These are phyloP conservation scores for Hiodon tergisus DNA, from an alignment of 2,113 vertebrate species.

Conservation along the genomic window DNA sequence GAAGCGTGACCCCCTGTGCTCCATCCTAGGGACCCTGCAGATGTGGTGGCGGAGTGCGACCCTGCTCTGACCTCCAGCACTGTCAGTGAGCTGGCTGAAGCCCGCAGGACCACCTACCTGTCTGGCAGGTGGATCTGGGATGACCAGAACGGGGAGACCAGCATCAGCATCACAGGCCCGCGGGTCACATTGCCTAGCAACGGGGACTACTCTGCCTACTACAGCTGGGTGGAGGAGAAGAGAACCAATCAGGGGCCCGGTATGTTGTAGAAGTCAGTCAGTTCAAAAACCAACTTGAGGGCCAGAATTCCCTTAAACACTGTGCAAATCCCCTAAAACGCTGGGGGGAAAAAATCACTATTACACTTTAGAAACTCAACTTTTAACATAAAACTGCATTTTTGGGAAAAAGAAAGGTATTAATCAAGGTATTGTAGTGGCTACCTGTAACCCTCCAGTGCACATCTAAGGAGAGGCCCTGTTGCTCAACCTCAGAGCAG, in stretches of 20 bases:
- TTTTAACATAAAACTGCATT: too few species aligned
- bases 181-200: constrained; percentile 88
- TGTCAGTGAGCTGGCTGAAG: constrained; percentile 91
- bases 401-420: too few species aligned
- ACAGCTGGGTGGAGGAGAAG: constrained; percentile 86
- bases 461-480: too few species aligned
- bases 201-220: constrained; percentile 93
- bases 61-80: constrained; percentile 88
- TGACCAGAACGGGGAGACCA: constrained; percentile 93
- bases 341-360: too few species aligned
- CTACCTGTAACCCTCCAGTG: too few species aligned
- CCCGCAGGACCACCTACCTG: constrained; percentile 89
- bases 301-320: neutral
- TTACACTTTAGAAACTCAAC: too few species aligned
- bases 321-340: too few species aligned
- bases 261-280: constrained; percentile 42
- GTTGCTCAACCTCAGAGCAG: too few species aligned
- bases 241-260: constrained; percentile 85
- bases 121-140: constrained; percentile 96
- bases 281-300: neutral
- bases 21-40: constrained; percentile 76
- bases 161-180: constrained; percentile 86
- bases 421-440: too few species aligned
- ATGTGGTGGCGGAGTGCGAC: constrained; percentile 76
- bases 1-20: neutral